Evolutionary conservation across 2,888 invertebrate genomes (phyloP), one percentile per base, ranked within the genome.

Genomic region (Phytoseiulus persimilis): DNA sequence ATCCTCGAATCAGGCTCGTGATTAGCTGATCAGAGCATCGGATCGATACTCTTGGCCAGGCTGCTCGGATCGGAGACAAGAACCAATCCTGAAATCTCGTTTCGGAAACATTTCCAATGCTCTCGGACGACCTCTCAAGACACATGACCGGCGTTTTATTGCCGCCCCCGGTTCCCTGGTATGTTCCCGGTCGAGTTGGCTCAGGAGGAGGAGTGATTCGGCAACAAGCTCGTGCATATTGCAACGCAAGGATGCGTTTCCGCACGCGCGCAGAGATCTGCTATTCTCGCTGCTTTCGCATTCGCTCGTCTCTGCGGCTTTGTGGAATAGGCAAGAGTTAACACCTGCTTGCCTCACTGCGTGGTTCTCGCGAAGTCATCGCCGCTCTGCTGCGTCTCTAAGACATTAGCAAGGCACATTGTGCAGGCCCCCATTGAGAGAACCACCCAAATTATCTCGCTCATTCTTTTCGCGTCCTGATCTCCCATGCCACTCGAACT

Each of bases 401-500:
- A 65, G 39, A 39, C 39, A 39, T 39, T 39, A 39, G 39, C 39
- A 39, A 39, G 9, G 39, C 39, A 6, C 39, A 39, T 39, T 39
- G 39, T 39, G 9, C 9, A 65, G 18, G 18, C 65, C 28, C 9
- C 18, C 9, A 11, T 65, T 18, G 18, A 2, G 14, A 2, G 65
- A 28, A 18, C 65, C 2, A 65, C 65, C 23, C 18, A 65, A 65
- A 65, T 65, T 65, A 65, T 65, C 65, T 65, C 65, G 28, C 65
- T 11, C 1, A 6, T 14, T 23, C 65, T 65, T 28, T 14, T 14
- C 65, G 28, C 18, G 5, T 28, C 65, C 28, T 65, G 14, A 2
- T 65, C 28, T 65, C 65, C 39, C n/a, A n/a, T 32, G 23, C n/a
- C 14, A 89, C 31, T 83, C 31, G 83, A 6, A 9, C 90, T 89